Evolutionary conservation across 2,797 vertebrate species (phyloP), one percentile per base, ranked within the genome.

Genomic region (Coregonus suidteri): DNA sequence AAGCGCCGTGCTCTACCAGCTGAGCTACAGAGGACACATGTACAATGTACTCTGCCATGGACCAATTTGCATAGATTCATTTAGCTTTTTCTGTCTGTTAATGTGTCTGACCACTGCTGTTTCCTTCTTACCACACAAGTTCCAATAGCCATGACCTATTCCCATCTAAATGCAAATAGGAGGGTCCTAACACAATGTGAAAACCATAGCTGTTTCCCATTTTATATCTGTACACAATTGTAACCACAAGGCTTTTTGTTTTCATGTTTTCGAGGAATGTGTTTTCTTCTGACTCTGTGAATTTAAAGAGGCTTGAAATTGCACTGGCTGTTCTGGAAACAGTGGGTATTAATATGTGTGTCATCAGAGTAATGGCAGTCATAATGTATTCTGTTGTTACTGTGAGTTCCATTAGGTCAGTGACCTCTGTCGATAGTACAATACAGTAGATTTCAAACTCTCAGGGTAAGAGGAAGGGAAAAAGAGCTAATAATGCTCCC

Each of bases 101-200:
- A 25, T 81, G 81, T 73, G 73, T 83, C 81, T 84, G 82, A 84
- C 82, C 84, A 25, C 73, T 77, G 75, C 77, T 72, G 77, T 70
- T 73, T 77, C 64, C 73, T 83, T 83, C 77, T 76, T 71, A 11
- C 35, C 79, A 34, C 74, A 79, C 64, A 80, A 79, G 79, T 83
- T 82, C 78, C 83, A 83, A 87, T 82, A 84, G 79, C 84, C 79
- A 80, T 79, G 83, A 74, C 79, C 67, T 84, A 87, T 91, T 89
- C 88, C 88, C 84, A 93, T 94, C 91, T 93, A 94, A 94, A 94
- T 93, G 93, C 90, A 93, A 93, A 94, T 93, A 71, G 82, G 34
- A 18, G 37, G 35, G 69, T 69, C 69, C 71, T 76, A 81, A 81
- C 71, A 78, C 79, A 31, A 85, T 87, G 84, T 77, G 71, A 78